A percentile compares a stretch with the other conserved stretches of the same genome.
Conservation (phyloP, 2,888 invertebrate species). For the Mimachlamys varia region DNA sequence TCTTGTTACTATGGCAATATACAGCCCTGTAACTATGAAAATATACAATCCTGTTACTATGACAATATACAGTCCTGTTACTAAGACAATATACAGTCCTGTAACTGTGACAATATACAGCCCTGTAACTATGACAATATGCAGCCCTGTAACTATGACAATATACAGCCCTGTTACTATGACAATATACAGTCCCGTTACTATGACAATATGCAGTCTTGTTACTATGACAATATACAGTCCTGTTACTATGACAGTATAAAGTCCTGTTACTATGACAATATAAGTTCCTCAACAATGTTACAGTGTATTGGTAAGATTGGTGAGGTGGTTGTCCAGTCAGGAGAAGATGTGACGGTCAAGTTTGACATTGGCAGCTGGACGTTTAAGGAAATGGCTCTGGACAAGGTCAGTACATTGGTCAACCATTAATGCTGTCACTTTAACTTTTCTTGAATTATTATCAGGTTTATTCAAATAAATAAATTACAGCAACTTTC, state of each 20-base stretch:
- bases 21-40: background rate
- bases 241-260: too few species aligned
- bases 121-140: background rate
- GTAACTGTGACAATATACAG: too few species aligned
- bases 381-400: conserved; percentile 91
- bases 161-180: background rate
- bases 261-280: background rate
- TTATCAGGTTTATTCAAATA: too few species aligned
- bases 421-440: too few species aligned
- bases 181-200: background rate
- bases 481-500: too few species aligned
- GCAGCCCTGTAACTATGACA: too few species aligned
- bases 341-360: conserved; percentile 90
- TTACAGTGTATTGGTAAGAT: conserved; percentile 86
- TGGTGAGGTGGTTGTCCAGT: conserved; percentile 92
- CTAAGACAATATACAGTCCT: background rate
- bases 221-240: background rate
- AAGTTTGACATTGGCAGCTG: conserved; percentile 91
- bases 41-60: too few species aligned
- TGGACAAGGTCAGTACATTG: conserved; percentile 85
- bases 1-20: too few species aligned
- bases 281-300: background rate
- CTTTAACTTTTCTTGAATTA: too few species aligned
- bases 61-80: background rate
- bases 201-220: background rate